phyloP scores from a whole-genome alignment of 1,140 invertebrate species.

The Lucilia sericata region DNA sequence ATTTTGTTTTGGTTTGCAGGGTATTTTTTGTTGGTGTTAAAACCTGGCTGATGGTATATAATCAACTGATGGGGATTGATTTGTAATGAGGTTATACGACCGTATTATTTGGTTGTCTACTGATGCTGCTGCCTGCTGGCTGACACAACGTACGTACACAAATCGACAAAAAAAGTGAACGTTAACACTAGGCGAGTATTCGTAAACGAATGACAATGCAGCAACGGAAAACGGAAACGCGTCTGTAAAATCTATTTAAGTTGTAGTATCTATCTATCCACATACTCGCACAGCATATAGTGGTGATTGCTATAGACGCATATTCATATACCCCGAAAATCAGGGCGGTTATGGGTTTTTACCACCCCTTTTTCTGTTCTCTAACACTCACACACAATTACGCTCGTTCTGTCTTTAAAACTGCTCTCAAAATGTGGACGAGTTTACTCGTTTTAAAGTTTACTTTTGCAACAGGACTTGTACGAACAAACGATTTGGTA shows the following conservation, averaged over 20 bases:
- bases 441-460: not conserved
- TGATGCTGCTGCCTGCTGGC: not conserved
- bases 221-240: conserved; percentile 35
- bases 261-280: not conserved
- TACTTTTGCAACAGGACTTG: not conserved
- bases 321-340: not conserved
- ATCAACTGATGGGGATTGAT: conserved; percentile 42
- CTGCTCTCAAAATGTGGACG: not conserved
- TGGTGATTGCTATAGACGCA: not conserved
- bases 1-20: not conserved
- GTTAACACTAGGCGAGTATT: conserved; percentile 25
- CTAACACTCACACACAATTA: not conserved
- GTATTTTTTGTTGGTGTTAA: conserved; percentile 14
- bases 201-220: conserved; percentile 38
- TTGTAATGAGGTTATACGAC: conserved; percentile 39
- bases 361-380: conserved; percentile 25
- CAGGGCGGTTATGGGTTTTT: conserved; percentile 41
- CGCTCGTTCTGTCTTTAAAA: not conserved
- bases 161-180: not conserved
- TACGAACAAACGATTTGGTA: not conserved
- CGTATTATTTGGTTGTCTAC: conserved; percentile 22
- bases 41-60: conserved; percentile 28
- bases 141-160: not conserved
- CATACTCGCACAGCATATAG: not conserved
- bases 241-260: not conserved